Percentiles rank a stretch among this genome's conserved stretches.
Conservation (phyloP, 1,140 invertebrate genomes). For the Nautilus pompilius region DNA sequence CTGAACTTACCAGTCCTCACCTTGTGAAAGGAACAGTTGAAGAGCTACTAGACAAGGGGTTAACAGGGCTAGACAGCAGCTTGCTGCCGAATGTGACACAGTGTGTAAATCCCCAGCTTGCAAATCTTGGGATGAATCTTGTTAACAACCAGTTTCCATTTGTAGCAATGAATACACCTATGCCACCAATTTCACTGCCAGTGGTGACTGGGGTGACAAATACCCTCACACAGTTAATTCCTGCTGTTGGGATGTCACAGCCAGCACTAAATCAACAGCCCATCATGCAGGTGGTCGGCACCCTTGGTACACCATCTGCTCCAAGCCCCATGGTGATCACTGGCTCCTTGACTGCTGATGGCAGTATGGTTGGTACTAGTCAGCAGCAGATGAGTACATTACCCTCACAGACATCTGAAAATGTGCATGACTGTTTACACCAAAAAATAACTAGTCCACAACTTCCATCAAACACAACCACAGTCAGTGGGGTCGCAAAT, state of each 20-base stretch:
- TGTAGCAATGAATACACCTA: slow-evolving; percentile 47
- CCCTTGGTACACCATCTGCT: slow-evolving; percentile 57
- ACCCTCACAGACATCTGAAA: neutral
- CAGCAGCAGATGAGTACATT: slow-evolving; percentile 3
- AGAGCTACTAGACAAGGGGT: neutral
- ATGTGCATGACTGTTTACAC: slow-evolving; percentile 2
- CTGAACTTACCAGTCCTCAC: neutral
- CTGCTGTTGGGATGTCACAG: slow-evolving; percentile 60
- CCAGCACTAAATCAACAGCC: slow-evolving; percentile 66
- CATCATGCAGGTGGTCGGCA: slow-evolving; percentile 67
- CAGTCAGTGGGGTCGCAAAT: neutral
- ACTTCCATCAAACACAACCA: neutral
- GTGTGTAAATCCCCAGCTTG: neutral
- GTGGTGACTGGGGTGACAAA: slow-evolving; percentile 71
- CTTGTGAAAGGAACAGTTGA: neutral
- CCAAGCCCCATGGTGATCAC: slow-evolving; percentile 8
- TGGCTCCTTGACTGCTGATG: neutral
- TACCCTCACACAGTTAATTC: slow-evolving; percentile 67
- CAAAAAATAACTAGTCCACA: slow-evolving; percentile 3
- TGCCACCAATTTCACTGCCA: slow-evolving; percentile 67
- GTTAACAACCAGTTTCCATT: slow-evolving; percentile 18
- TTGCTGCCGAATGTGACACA: neutral
- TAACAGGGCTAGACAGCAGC: neutral
- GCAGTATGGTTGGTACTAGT: neutral
- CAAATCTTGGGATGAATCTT: neutral